Evolutionary conservation across 2,888 invertebrate species (phyloP), one percentile per base, ranked within the genome.

Genomic region (Mycalesis mineus): DNA sequence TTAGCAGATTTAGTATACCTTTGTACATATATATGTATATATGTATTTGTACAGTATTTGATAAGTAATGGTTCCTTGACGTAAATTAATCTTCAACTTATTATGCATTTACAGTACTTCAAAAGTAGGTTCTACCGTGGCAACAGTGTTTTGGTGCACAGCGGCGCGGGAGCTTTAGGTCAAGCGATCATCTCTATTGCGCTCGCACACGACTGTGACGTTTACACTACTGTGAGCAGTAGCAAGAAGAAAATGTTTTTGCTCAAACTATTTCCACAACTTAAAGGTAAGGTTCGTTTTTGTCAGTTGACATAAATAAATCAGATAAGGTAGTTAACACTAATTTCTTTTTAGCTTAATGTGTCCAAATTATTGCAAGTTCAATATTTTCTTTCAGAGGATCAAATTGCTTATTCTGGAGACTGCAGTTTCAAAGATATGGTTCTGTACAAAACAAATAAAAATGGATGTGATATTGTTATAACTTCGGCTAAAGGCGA

Each of bases 201-300:
- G 0, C 65, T 86, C 5, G 77, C 77, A 0, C 53, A 64, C 9
- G 70, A 68, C 2, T 82, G 77, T 51, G 56, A 71, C 50, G 79
- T 84, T 0, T 83, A 80, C 50, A 69, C 80, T 0, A 83, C 84
- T 0, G 84, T 88, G 15, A 74, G 79, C 49, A 75, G 81, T 31
- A 29, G 65, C 0, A 61, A 61, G 7, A 87, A 87, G 67, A 88
- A 87, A 61, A 66, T 59, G 0, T 84, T 84, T 58, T 63, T 88
- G 15, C 63, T 61, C 14, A 75, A 74, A 61, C 17, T 85, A 6
- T 87, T 82, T 61, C 82, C 84, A 0, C 57, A 71, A 17, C 56
- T 84, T 2, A 70, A 71, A 70, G 82, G 82, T 82, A 60, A 29
- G 15, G 22, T 22, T 22, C 22, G 22, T 22, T 22, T n/a, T n/a